Evolutionary conservation across 1,140 invertebrate species (phyloP).

Genomic region (Drosophila parabipectinata): DNA sequence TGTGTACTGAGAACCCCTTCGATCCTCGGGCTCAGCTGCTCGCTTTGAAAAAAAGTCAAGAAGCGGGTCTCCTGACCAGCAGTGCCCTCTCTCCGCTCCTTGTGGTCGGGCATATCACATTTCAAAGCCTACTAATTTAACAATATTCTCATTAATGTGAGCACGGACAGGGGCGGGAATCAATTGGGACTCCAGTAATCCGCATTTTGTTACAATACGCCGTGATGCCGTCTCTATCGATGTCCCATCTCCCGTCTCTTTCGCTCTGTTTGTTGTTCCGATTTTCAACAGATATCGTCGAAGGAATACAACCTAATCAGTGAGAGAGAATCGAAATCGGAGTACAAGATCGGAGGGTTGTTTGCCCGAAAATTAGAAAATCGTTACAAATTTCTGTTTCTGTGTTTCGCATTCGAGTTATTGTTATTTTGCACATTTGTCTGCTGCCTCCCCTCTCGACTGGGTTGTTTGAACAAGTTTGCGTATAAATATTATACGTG

Average conservation of each 20-base stretch:
- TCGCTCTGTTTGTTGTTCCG: constrained; percentile 66
- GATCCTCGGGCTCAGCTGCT: constrained; percentile 60
- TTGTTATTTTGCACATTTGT: constrained; percentile 74
- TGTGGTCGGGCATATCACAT: constrained; percentile 83
- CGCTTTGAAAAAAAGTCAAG: constrained; percentile 62
- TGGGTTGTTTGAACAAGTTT: constrained; percentile 77
- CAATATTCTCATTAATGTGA: constrained; percentile 84
- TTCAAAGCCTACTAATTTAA: constrained; percentile 84
- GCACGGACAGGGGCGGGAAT: constrained; percentile 46
- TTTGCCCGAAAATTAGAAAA: constrained; percentile 74
- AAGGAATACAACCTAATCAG: constrained; percentile 57
- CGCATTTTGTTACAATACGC: constrained; percentile 79
- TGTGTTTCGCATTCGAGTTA: constrained; percentile 51
- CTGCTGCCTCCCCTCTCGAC: constrained; percentile 49
- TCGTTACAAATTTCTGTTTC: constrained; percentile 70
- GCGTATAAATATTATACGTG: constrained; percentile 80
- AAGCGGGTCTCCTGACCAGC: constrained; percentile 40
- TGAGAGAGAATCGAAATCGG: constrained; percentile 21
- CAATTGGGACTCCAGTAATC: constrained; percentile 59
- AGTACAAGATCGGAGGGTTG: constrained; percentile 54
- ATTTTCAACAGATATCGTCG: constrained; percentile 74
- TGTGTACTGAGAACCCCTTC: constrained; percentile 29
- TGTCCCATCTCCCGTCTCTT: constrained; percentile 15
- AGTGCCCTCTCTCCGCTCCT: constrained; percentile 14
- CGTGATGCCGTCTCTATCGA: constrained; percentile 6